Conservation (phyloP, 2,113 vertebrate genomes). For the Cryptotis parvus region DNA sequence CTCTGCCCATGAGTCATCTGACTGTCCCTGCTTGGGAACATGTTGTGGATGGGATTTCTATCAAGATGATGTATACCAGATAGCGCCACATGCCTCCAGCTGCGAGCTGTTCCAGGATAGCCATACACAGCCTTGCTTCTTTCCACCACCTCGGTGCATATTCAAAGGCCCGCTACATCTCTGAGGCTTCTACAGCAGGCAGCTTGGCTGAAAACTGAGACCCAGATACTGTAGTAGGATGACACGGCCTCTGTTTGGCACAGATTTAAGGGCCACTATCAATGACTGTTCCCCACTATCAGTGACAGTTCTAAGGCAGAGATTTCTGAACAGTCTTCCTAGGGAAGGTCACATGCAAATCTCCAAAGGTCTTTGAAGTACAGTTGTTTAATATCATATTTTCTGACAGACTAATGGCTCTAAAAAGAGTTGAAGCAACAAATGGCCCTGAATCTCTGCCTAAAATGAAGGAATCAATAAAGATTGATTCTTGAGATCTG, state of each 20-base stretch:
- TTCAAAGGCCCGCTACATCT: background rate
- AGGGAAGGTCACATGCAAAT: background rate
- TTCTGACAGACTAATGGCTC: background rate
- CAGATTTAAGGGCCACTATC: too few relatives aligned
- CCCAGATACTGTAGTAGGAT: rapidly evolving
- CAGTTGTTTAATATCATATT: background rate
- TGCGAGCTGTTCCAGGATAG: too few relatives aligned
- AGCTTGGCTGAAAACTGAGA: background rate
- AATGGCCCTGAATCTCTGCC: background rate
- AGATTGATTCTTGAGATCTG: too few relatives aligned
- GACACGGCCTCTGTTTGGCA: background rate
- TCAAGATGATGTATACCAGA: background rate
- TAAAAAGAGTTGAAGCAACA: background rate
- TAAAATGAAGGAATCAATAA: background rate
- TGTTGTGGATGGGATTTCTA: background rate
- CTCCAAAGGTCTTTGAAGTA: background rate
- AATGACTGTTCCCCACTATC: background rate
- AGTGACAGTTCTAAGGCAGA: background rate
- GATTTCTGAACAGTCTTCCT: background rate
- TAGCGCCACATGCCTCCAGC: background rate
- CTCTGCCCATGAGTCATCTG: too few relatives aligned
- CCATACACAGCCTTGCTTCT: background rate
- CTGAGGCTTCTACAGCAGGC: background rate
- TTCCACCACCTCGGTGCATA: rapidly evolving
- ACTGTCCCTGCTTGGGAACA: too few relatives aligned